Percentiles rank a stretch among this genome's conserved stretches.
These are phyloP conservation scores for Vultur gryphus DNA, from an alignment of 2,797 vertebrate genomes.

Conservation along the genomic window DNA sequence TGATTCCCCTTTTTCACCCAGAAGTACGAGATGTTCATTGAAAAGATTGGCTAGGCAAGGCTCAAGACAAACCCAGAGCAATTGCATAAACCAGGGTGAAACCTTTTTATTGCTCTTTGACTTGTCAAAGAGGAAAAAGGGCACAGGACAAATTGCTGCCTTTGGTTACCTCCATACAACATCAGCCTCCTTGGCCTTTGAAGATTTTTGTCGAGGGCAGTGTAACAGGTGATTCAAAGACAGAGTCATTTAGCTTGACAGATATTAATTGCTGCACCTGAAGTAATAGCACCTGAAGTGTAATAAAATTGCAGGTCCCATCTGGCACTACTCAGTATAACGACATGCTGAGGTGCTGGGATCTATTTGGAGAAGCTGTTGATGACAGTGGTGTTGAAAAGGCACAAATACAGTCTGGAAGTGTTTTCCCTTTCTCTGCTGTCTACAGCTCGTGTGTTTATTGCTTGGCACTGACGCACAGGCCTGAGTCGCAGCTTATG, in stretches of 20 bases:
- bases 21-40: accelerated
- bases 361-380: background rate
- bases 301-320: background rate
- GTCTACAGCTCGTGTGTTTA: accelerated
- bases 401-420: background rate
- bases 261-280: background rate
- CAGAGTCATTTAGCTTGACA: background rate
- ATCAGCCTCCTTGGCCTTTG: background rate
- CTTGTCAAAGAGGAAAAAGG: background rate
- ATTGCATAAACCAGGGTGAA: background rate
- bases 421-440: background rate
- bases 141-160: background rate
- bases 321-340: background rate
- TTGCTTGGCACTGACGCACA: background rate
- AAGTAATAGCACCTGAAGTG: background rate
- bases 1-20: background rate
- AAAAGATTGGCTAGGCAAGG: background rate
- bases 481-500: background rate
- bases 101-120: accelerated
- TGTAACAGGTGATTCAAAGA: background rate
- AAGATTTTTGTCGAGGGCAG: background rate
- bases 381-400: background rate
- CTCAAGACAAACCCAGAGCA: background rate
- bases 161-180: background rate
- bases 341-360: background rate